phyloP scores from a whole-genome alignment of 2,888 invertebrate species.

The Tipula unca region DNA sequence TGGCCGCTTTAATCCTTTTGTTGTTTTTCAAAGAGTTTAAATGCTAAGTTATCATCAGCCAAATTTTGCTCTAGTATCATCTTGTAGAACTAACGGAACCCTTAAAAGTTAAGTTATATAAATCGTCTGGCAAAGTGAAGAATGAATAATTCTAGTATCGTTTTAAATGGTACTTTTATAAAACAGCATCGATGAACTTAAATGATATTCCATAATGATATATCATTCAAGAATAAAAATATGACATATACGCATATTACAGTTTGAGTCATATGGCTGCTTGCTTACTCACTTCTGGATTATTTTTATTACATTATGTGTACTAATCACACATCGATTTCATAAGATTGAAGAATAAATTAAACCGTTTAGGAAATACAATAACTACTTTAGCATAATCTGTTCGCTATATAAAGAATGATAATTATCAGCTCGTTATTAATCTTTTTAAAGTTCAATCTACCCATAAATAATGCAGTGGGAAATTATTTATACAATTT shows the following conservation, averaged over 20 bases:
- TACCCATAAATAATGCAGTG: background rate
- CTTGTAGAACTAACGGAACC: no score
- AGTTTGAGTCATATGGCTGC: background rate
- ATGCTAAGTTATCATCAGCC: no score
- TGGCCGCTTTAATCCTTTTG: no score
- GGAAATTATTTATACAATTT: background rate
- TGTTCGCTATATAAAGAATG: background rate
- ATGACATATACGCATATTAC: background rate
- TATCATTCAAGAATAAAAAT: no score
- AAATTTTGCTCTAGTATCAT: no score
- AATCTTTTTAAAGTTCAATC: background rate
- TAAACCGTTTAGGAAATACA: background rate
- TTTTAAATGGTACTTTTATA: no score
- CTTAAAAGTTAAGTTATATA: no score
- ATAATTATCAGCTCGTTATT: background rate
- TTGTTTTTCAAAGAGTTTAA: no score
- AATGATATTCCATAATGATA: no score
- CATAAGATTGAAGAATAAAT: background rate
- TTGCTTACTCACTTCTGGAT: background rate
- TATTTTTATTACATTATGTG: background rate
- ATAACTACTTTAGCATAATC: background rate
- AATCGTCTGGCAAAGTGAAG: no score
- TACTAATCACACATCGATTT: background rate
- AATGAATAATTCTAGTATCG: no score
- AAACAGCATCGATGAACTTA: no score